These are phyloP conservation scores for Monoplex corrugatus DNA, from an alignment of 2,888 invertebrate genomes.

Conservation along the genomic window DNA sequence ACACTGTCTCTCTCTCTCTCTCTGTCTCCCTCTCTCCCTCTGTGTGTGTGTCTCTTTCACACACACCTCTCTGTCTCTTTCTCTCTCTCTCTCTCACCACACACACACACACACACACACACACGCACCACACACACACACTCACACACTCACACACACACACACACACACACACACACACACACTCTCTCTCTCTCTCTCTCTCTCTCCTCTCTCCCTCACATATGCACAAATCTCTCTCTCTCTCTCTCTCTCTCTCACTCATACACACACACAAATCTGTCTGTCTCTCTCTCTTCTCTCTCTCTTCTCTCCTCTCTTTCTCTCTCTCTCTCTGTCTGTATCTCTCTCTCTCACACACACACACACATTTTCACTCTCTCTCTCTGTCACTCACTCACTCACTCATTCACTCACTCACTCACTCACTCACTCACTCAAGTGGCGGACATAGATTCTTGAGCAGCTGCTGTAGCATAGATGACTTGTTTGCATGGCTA, in stretches of 20 bases:
- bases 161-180: not conserved
- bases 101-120: not conserved
- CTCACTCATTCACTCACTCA: too few species aligned
- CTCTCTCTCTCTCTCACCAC: not conserved
- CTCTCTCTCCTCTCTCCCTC: not conserved
- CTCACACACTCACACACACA: not conserved
- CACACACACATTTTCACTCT: not conserved
- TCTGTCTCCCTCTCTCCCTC: not conserved
- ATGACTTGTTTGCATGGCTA: too few species aligned
- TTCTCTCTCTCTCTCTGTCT: too few species aligned
- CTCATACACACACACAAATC: too few species aligned
- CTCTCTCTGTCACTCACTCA: not conserved
- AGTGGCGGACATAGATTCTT: too few species aligned
- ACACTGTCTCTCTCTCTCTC: not conserved
- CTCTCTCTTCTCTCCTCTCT: not conserved
- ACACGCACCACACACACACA: not conserved
- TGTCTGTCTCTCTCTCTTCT: too few species aligned
- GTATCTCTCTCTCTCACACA: not conserved
- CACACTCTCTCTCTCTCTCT: not conserved
- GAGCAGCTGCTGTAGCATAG: too few species aligned
- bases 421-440: not conserved
- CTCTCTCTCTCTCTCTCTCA: not conserved
- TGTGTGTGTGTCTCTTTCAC: too few species aligned
- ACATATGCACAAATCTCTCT: not conserved
- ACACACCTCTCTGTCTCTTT: not conserved